phyloP scores from a whole-genome alignment of 2,888 invertebrate species.

The Litoditis marina region DNA sequence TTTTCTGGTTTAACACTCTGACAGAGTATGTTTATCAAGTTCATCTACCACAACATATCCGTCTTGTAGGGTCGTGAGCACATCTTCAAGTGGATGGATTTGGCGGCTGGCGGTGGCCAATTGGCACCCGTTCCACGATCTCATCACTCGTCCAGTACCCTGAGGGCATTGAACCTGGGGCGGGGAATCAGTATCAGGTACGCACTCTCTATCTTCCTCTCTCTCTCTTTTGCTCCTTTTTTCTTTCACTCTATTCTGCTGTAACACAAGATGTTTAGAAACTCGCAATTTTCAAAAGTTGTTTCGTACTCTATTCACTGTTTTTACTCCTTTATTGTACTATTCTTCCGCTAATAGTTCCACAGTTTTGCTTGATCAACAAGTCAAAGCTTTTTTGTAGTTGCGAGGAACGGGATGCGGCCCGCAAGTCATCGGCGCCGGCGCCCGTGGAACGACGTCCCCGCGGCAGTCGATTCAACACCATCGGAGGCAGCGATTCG shows the following conservation, averaged over 20 bases:
- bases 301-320: too few relatives aligned
- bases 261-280: too few relatives aligned
- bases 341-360: too few relatives aligned
- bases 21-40: too few relatives aligned
- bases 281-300: too few relatives aligned
- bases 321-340: too few relatives aligned
- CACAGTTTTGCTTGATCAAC: too few relatives aligned
- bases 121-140: slow-evolving; percentile 4
- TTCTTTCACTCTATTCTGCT: too few relatives aligned
- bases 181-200: slow-evolving; percentile 8
- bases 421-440: slow-evolving; percentile 12
- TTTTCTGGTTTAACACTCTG: too few relatives aligned
- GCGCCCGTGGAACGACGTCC: slow-evolving; percentile 14
- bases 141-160: slow-evolving; percentile 5
- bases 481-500: slow-evolving; percentile 24
- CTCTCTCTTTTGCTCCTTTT: too few relatives aligned
- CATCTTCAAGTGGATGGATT: slow-evolving; percentile 37
- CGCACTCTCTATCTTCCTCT: too few relatives aligned
- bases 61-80: slow-evolving; percentile 36
- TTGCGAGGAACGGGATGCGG: neutral
- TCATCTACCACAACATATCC: too few relatives aligned
- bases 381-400: slow-evolving; percentile 5
- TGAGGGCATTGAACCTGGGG: slow-evolving; percentile 12
- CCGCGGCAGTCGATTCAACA: slow-evolving; percentile 15
- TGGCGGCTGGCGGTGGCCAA: slow-evolving; percentile 18